A percentile compares a stretch with the other conserved stretches of the same genome.
Conservation (phyloP, 2,113 vertebrate species). For the Paralichthys olivaceus region DNA sequence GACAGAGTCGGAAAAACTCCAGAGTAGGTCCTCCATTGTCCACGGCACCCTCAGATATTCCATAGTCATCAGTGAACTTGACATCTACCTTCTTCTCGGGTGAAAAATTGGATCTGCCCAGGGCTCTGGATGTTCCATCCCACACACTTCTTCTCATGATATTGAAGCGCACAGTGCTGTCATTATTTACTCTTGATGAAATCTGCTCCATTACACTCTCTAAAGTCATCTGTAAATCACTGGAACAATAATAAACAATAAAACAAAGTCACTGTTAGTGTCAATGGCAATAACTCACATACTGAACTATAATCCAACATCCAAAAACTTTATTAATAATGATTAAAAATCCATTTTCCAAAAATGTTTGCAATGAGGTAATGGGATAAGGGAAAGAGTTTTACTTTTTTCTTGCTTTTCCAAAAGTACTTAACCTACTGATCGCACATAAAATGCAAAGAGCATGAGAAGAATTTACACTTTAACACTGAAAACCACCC, state of each 20-base stretch:
- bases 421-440: neutral
- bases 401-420: too few relatives aligned
- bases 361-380: neutral
- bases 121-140: constrained; percentile 36
- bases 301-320: neutral
- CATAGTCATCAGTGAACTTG: constrained; percentile 39
- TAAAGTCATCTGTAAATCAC: constrained; percentile 22
- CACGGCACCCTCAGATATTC: constrained; percentile 28
- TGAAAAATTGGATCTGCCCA: constrained; percentile 19
- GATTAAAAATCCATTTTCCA: neutral
- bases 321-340: neutral
- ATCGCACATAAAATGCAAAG: neutral
- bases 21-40: constrained; percentile 31
- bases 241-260: constrained; percentile 12
- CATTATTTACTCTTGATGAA: constrained; percentile 4
- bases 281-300: neutral
- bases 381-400: too few relatives aligned
- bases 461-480: neutral
- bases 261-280: neutral
- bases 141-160: constrained; percentile 34
- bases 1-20: constrained; percentile 27
- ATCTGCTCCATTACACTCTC: constrained; percentile 18
- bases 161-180: constrained; percentile 19
- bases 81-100: constrained; percentile 18
- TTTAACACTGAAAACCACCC: neutral